Conservation (phyloP, 2,113 vertebrate species). For the Notarius lentiginosus region DNA sequence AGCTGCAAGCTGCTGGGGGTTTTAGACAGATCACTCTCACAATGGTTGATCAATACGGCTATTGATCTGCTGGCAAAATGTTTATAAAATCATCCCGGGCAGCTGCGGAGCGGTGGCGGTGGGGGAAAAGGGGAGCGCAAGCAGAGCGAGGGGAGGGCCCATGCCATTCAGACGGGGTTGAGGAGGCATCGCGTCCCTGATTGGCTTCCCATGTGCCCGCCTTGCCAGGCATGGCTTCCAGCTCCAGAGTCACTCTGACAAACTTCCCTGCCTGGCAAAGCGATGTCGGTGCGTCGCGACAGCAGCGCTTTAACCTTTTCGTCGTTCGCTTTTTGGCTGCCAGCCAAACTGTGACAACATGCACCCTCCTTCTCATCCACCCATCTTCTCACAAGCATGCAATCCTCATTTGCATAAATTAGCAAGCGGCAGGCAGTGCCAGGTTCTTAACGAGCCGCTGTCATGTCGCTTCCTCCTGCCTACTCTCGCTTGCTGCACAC, state of each 20-base stretch:
- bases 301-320: conserved; percentile 59
- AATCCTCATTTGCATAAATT: conserved; percentile 77
- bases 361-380: conserved; percentile 44
- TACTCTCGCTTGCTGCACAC: conserved; percentile 19
- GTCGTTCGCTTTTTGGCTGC: conserved; percentile 53
- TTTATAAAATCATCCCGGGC: conserved; percentile 82
- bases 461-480: conserved; percentile 50
- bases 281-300: neutral
- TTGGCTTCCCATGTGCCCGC: conserved; percentile 65
- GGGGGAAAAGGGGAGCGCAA: conserved; percentile 52
- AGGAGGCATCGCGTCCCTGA: conserved; percentile 62
- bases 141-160: conserved; percentile 62
- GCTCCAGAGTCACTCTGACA: conserved; percentile 52
- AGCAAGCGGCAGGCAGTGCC: conserved; percentile 63
- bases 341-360: conserved; percentile 56
- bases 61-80: conserved; percentile 85
- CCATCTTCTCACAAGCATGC: conserved; percentile 54
- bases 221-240: conserved; percentile 65
- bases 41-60: conserved; percentile 84
- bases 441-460: conserved; percentile 64
- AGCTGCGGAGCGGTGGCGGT: conserved; percentile 64
- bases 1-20: conserved; percentile 79
- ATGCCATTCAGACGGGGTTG: conserved; percentile 66
- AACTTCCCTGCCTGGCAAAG: conserved; percentile 63
- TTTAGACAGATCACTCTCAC: conserved; percentile 83